Evolutionary conservation across 2,888 invertebrate species (phyloP), one percentile per base, ranked within the genome.

Genomic region (Cosmopolites sordidus): DNA sequence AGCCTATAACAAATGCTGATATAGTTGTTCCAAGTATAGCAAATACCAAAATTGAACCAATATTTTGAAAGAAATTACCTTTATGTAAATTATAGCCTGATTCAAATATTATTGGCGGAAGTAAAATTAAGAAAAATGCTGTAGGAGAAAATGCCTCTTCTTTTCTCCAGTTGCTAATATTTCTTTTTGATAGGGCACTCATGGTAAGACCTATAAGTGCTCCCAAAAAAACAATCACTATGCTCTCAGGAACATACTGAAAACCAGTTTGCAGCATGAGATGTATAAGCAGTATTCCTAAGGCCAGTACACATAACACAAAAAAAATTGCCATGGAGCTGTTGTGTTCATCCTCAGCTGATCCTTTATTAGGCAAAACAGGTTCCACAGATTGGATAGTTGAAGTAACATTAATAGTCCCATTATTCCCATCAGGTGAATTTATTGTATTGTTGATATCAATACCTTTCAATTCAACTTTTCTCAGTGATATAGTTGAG

Each of bases 21-120:
- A 99, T 95, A 2, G 92, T 87, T 14, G 98, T 99, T 0, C 99
- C 99, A 64, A 97, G 82, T 64, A 98, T 95, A 1, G 99, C 98
- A 82, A 99, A 99, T 0, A 97, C 86, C 68, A 98, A 76, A 65
- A 99, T 99, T 2, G 97, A 96, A n/a, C 96, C 97, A 70, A 99
- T 96, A 70, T 99, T 99, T 76, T 98, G 95, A 68, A 91, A 92
- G 68, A 91, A 92, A 68, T 92, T 91, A 60, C 96, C 97, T 76
- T 99, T 99, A 69, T 99, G 98, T 55, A 99, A 80, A 79, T 98
- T 99, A 72, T 98, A 99, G 2, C 98, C 98, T 2, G 96, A 96
- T 75, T 99, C 99, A 78, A 99, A 99, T 65, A 99, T 99, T 50
- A 99, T 99, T 1, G 99, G 99, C 8, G 99, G 99, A 47, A 99